These are phyloP conservation scores for Ailuropoda melanoleuca DNA, from an alignment of 2,113 vertebrate genomes.

Conservation along the genomic window DNA sequence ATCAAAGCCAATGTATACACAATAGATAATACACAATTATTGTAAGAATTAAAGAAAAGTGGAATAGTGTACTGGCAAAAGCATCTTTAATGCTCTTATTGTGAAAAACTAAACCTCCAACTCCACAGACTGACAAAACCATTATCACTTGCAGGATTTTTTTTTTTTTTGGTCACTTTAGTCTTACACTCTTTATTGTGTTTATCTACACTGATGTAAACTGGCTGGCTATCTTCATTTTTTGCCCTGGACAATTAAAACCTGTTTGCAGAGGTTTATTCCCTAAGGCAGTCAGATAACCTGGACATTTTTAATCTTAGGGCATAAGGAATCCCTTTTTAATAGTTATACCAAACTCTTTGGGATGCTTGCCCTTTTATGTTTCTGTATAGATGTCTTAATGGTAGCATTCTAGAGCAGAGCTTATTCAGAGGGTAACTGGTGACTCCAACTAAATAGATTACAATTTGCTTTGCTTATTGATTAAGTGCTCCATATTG, in stretches of 20 bases:
- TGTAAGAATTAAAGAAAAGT: neutral
- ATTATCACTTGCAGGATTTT: neutral
- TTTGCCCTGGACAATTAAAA: neutral
- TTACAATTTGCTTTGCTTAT: neutral
- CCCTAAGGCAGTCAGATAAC: neutral
- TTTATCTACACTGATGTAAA: neutral
- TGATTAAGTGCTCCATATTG: neutral
- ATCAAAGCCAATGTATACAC: neutral
- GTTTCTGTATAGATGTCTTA: neutral
- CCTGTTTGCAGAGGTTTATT: neutral
- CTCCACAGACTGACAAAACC: neutral
- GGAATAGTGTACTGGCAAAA: neutral
- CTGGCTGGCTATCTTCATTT: neutral
- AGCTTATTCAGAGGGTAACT: neutral
- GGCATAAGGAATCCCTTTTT: neutral
- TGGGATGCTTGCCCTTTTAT: neutral
- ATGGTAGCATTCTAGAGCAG: neutral
- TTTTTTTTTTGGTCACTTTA: slow-evolving; percentile 17
- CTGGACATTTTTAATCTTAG: neutral
- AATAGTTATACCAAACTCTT: neutral
- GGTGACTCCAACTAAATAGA: neutral
- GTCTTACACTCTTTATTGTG: neutral
- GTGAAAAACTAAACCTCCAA: neutral
- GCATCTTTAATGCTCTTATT: neutral
- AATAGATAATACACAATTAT: neutral